Base-by-base conservation (phyloP, 2,888 invertebrate species). In the Automeris io region DNA sequence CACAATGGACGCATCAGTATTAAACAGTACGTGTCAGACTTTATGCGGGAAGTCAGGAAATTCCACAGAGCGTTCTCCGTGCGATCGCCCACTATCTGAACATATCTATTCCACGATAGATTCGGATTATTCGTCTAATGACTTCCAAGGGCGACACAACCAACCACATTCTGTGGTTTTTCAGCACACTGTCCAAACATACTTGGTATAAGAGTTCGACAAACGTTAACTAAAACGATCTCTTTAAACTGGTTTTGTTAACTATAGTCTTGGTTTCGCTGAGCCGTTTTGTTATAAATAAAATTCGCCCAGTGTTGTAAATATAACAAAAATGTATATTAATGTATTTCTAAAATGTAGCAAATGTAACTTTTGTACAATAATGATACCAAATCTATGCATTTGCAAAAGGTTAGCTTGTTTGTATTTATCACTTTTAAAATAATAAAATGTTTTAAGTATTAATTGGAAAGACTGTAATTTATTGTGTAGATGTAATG, bases 41-140 rank as follows among this genome's bases (percentile, higher is more conserved):
- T 82, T 89, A 43, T 90, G 89, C 72, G 80, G 83, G 33, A 86
- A 86, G 87, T 64, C 85, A 8, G 81, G 85, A 40, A 73, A 80
- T 61, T 88, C 88, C 12, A 88, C 87, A 33, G 87, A 88, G 57
- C 85, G 88, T 39, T 89, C 90, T 59, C 91, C 90, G 21, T 88
- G 89, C 61, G 90, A 91, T 65, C 88, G 94, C 43, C 95, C 95
- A 33, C 88, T 93, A 33, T 94, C 94, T 48, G 95, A 95, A 74
- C 95, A 95, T 77, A 95, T 95, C 64, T 95, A 95, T 73, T 95
- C 95, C 46, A 94, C 94, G 69, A 95, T 95, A 77, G 95, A 95
- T 76, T 95, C 95, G 35, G 95, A 95, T 77, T 95, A 95, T 71
- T 93, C 94, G 69, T 93, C 93, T 43, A 75, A 61, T 33, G 85